Conservation (phyloP, 2,113 vertebrate genomes). For the Sporophila hypoxantha region DNA sequence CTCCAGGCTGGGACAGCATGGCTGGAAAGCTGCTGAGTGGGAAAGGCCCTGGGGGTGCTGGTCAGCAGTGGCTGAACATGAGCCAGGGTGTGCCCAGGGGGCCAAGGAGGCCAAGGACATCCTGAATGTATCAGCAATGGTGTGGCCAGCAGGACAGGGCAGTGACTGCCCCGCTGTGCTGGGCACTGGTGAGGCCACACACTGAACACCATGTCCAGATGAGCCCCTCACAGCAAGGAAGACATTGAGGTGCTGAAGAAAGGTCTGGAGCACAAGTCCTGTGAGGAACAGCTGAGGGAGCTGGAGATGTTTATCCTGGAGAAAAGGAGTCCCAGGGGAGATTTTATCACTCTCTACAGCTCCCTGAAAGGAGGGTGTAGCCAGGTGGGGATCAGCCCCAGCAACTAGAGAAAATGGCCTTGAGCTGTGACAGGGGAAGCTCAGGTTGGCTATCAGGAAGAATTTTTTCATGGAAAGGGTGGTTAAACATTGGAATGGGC, state of each 20-base stretch:
- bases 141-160: neutral
- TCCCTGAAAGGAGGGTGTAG: neutral
- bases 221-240: neutral
- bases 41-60: neutral
- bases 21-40: neutral
- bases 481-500: neutral
- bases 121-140: neutral
- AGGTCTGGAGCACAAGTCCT: neutral
- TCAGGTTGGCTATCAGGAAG: neutral
- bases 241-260: neutral
- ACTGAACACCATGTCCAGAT: neutral
- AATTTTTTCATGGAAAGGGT: neutral
- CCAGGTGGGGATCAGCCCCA: neutral
- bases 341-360: neutral
- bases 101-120: neutral
- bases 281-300: neutral
- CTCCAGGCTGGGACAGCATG: neutral
- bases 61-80: neutral
- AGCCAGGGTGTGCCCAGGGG: neutral
- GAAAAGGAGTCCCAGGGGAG: neutral
- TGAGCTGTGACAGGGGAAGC: neutral
- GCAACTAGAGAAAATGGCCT: neutral
- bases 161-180: neutral
- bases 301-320: neutral
- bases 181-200: neutral